Evolutionary conservation across 2,113 vertebrate species (phyloP).

Genomic region (Tonatia bakeri): DNA sequence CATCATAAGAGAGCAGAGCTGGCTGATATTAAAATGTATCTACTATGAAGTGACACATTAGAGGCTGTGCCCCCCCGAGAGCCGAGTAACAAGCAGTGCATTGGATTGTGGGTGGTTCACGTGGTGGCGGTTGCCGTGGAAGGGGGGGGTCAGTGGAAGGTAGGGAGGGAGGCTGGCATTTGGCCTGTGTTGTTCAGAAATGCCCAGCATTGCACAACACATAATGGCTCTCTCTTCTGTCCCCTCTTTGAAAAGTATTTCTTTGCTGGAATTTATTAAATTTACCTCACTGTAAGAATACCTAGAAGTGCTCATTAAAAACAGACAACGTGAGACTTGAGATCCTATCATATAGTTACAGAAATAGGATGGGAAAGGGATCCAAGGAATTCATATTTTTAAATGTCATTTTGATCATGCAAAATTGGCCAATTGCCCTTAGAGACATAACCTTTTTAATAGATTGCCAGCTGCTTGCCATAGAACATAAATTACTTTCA

Average conservation of each 20-base stretch:
- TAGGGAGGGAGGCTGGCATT: rapidly evolving
- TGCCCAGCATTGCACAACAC: rapidly evolving
- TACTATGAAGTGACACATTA: not conserved
- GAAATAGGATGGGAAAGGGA: not conserved
- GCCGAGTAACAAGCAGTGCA: rapidly evolving
- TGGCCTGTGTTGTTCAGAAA: not conserved
- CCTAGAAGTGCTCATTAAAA: not conserved
- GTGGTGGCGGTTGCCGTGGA: no score
- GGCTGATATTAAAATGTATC: not conserved
- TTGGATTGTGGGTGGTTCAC: not conserved
- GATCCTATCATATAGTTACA: not conserved
- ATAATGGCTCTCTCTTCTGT: not conserved
- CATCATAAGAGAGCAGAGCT: not conserved
- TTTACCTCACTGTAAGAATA: not conserved
- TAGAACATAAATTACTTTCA: not conserved
- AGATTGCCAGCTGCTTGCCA: not conserved
- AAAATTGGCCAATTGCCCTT: not conserved
- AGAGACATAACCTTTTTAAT: not conserved
- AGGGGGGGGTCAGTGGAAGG: not conserved
- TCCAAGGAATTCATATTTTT: not conserved
- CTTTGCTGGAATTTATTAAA: not conserved
- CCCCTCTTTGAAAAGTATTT: not conserved
- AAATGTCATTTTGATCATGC: not conserved
- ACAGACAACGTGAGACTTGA: not conserved
- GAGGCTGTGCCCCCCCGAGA: not conserved